These are phyloP conservation scores for Polia nebulosa DNA, from an alignment of 2,888 invertebrate genomes.

Conservation along the genomic window DNA sequence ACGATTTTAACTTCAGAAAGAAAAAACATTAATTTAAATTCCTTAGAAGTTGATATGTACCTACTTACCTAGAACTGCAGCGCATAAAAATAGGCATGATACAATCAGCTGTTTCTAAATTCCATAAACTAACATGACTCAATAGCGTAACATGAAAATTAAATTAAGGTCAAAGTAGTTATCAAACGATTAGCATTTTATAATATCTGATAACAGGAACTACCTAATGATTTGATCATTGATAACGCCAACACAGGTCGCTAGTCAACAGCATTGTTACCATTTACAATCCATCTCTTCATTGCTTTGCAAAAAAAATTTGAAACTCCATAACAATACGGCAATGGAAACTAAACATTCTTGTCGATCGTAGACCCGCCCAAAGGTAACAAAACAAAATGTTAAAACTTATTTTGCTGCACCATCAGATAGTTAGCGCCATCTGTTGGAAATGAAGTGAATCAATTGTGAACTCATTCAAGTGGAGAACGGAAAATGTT, in stretches of 20 bases:
- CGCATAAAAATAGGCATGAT: conserved; percentile 5
- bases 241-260: conserved; percentile 19
- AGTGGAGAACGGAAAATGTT: conserved; percentile 7
- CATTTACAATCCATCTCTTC: conserved; percentile 8
- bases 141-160: conserved; percentile 27
- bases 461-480: conserved; percentile 28
- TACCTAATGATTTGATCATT: conserved; percentile 23
- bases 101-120: conserved; percentile 27
- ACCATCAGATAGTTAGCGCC: conserved; percentile 31
- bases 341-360: conserved; percentile 4
- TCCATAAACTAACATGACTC: conserved; percentile 35
- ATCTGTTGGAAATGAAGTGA: conserved; percentile 40
- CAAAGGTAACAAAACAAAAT: conserved; percentile 8
- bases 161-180: conserved; percentile 31
- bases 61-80: too few species aligned
- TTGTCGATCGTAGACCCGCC: conserved; percentile 2
- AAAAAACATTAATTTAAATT: background rate
- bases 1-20: background rate
- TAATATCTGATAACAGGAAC: conserved; percentile 21
- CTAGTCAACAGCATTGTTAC: too few species aligned
- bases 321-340: background rate
- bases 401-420: conserved; percentile 6
- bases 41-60: too few species aligned
- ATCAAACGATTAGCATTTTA: conserved; percentile 40
- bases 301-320: background rate